Evolutionary conservation across 23 tunicate genomes (phyloP).

Genomic region (Oikopleura dioica): DNA sequence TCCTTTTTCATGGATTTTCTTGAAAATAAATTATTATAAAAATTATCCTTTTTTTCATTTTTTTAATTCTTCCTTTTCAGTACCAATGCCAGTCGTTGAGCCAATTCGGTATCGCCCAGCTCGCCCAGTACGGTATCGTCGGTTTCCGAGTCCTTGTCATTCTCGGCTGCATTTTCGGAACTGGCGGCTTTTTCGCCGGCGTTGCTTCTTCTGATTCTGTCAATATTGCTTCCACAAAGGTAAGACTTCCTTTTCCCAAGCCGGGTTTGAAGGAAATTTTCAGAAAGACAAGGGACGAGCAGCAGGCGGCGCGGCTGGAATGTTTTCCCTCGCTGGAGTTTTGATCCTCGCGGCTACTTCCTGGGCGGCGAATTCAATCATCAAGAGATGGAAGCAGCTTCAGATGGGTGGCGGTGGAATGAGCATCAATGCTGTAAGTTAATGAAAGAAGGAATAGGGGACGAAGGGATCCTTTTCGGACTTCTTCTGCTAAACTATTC

Average conservation of each 20-base stretch:
- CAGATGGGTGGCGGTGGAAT: not conserved
- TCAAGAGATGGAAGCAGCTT: not conserved
- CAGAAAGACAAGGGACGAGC: not conserved
- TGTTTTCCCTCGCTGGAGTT: not conserved
- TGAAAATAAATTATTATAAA: no score
- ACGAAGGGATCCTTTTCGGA: not conserved
- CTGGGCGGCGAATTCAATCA: not conserved
- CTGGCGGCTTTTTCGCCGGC: not conserved
- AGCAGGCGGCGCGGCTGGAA: not conserved
- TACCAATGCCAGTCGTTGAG: not conserved
- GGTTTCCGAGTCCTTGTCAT: not conserved
- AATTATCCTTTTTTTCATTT: not conserved
- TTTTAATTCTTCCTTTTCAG: not conserved
- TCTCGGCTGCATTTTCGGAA: not conserved
- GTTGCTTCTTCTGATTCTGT: not conserved
- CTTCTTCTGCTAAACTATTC: not conserved
- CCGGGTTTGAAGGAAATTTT: no score
- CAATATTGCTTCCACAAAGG: no score
- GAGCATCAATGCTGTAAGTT: not conserved
- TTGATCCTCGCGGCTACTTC: not conserved
- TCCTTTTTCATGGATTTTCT: no score
- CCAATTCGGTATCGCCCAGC: not conserved
- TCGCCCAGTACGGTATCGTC: not conserved
- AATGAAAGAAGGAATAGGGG: not conserved
- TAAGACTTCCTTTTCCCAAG: no score